Conservation (phyloP, 2,113 vertebrate genomes). For the Paradoxurus hermaphroditus region DNA sequence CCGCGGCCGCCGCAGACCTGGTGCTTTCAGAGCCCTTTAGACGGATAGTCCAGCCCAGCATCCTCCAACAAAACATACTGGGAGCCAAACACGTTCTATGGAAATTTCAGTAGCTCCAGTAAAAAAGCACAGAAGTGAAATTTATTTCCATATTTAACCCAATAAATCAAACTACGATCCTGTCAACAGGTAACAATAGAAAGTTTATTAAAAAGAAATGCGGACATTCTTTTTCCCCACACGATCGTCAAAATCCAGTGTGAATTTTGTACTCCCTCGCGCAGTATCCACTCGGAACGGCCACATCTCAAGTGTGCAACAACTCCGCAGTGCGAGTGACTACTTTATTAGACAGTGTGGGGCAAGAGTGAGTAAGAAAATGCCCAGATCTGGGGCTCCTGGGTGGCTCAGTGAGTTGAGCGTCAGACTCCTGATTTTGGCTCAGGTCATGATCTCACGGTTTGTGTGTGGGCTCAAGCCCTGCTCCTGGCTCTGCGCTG, state of each 20-base stretch:
- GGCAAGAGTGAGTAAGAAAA: not conserved
- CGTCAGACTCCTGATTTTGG: too few species aligned
- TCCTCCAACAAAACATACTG: not conserved
- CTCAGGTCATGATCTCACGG: too few species aligned
- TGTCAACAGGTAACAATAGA: not conserved
- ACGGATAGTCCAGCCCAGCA: not conserved
- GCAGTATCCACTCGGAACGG: too few species aligned
- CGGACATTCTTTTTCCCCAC: not conserved
- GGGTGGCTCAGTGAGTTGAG: too few species aligned
- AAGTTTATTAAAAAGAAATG: not conserved
- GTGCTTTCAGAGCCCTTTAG: not conserved
- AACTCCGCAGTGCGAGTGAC: accelerated
- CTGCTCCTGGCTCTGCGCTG: too few species aligned
- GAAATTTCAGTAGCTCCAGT: not conserved
- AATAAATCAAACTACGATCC: not conserved
- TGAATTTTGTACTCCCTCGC: not conserved
- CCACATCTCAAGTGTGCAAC: not conserved
- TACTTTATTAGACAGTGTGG: too few species aligned
- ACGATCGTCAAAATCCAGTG: not conserved
- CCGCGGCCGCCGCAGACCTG: not conserved
- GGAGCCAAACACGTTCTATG: not conserved
- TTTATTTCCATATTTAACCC: not conserved
- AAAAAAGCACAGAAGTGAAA: not conserved
- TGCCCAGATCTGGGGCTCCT: too few species aligned
- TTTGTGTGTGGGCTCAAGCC: too few species aligned